These are phyloP conservation scores for silkworm (Bombyx mori) DNA, from an alignment of 1,140 invertebrate genomes.

Conservation along the genomic window ASM3026992v2 NC_085119.1:5916501-5917000, in stretches of 20 bases:
- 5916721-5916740: constrained; percentile 1
- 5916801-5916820: constrained; percentile 35
- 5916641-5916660: too few relatives aligned
- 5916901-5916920: too few relatives aligned
- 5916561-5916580: too few relatives aligned
- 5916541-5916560: too few relatives aligned
- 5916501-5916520: too few relatives aligned
- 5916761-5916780: constrained; percentile 37
- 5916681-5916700: background rate
- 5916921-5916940: constrained; percentile 61
- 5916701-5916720: background rate
- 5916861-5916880: constrained; percentile 69
- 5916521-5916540: too few relatives aligned
- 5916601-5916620: too few relatives aligned
- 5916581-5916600: too few relatives aligned
- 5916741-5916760: constrained; percentile 1
- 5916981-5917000: too few relatives aligned
- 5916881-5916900: constrained; percentile 65
- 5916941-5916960: constrained; percentile 13
- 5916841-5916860: constrained; percentile 71
- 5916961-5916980: too few relatives aligned
- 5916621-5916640: too few relatives aligned
- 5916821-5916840: constrained; percentile 66
- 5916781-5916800: constrained; percentile 50
- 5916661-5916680: background rate